phyloP scores from a whole-genome alignment of 2,113 vertebrate genomes.

The Paedocypris sp. region DNA sequence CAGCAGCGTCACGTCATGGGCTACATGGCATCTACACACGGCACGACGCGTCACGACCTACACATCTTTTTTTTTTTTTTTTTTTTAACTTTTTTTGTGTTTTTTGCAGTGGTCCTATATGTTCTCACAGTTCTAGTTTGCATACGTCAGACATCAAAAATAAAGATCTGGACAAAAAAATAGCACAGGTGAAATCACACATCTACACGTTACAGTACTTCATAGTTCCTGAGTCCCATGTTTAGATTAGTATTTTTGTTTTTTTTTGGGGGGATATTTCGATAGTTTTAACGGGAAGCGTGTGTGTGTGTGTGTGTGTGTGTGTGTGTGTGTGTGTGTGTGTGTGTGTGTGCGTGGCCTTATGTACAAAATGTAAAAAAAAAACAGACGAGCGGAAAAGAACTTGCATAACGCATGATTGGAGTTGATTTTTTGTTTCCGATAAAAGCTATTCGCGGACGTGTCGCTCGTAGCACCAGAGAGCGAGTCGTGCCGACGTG shows the following conservation, averaged over 20 bases:
- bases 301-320: too few species aligned
- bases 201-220: slow-evolving; percentile 40
- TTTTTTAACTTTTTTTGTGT: slow-evolving; percentile 13
- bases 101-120: slow-evolving; percentile 9
- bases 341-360: too few species aligned
- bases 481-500: slow-evolving; percentile 17
- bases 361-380: slow-evolving; percentile 29
- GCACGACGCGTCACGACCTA: slow-evolving; percentile 26
- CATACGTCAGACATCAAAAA: slow-evolving; percentile 37
- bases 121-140: slow-evolving; percentile 3
- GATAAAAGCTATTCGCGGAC: slow-evolving; percentile 29
- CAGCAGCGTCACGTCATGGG: too few species aligned
- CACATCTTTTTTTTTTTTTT: slow-evolving; percentile 13
- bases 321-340: too few species aligned
- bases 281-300: too few species aligned
- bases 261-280: slow-evolving; percentile 27
- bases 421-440: slow-evolving; percentile 1
- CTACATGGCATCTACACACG: slow-evolving; percentile 15
- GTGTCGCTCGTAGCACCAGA: slow-evolving; percentile 33
- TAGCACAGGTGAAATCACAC: slow-evolving; percentile 36
- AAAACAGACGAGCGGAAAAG: neutral
- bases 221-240: slow-evolving; percentile 32
- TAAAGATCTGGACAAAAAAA: slow-evolving; percentile 40
- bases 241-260: slow-evolving; percentile 22
- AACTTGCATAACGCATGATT: slow-evolving; percentile 35